Conservation (phyloP, 1,140 invertebrate genomes). For the Trachelipus rathkii region DNA sequence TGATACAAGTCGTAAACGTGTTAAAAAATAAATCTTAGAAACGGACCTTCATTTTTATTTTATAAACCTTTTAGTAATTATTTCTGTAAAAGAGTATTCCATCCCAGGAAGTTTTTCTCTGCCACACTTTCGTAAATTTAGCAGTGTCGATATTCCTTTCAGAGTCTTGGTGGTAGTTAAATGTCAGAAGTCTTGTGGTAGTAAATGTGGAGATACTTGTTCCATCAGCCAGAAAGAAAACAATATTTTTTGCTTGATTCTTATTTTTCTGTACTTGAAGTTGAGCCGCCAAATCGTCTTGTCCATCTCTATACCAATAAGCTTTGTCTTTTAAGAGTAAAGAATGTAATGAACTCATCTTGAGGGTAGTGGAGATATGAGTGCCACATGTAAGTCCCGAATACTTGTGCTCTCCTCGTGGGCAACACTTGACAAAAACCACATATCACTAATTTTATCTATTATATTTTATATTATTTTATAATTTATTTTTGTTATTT, state of each 20-base stretch:
- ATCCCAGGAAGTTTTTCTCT: conserved; percentile 37
- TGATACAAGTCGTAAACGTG: too few relatives aligned
- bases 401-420: too few relatives aligned
- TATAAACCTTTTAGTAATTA: conserved; percentile 42
- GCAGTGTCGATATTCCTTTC: conserved; percentile 58
- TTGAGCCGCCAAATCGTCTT: conserved; percentile 31
- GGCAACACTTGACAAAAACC: too few relatives aligned
- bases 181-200: conserved; percentile 66
- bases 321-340: conserved; percentile 20
- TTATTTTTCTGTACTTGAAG: conserved; percentile 21
- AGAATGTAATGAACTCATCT: too few relatives aligned
- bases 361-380: too few relatives aligned
- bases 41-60: too few relatives aligned
- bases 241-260: conserved; percentile 61
- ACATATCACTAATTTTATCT: too few relatives aligned
- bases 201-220: conserved; percentile 73
- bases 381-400: too few relatives aligned
- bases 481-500: too few relatives aligned
- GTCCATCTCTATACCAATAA: conserved; percentile 35
- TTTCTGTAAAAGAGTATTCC: conserved; percentile 37
- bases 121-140: conserved; percentile 33
- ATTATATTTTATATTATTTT: too few relatives aligned
- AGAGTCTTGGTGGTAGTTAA: too few relatives aligned
- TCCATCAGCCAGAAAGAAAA: conserved; percentile 74
- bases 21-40: too few relatives aligned